These are phyloP conservation scores for Melipona quadrifasciata DNA, from an alignment of 1,140 invertebrate genomes.

Conservation along the genomic window DNA sequence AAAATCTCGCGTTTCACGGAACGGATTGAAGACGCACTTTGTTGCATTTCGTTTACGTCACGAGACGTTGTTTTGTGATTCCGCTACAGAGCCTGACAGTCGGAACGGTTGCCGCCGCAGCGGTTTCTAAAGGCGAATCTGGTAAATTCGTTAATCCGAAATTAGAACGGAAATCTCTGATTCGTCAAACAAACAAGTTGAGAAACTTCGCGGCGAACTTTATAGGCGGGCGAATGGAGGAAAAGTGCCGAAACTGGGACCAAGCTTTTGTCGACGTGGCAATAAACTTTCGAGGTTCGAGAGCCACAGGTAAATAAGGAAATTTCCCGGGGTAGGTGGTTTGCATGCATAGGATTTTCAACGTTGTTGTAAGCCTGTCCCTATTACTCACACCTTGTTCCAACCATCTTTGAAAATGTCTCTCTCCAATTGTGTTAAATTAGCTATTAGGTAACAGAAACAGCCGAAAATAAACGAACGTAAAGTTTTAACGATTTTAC, in stretches of 20 bases:
- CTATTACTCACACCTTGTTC: not conserved
- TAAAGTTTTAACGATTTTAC: too few relatives aligned
- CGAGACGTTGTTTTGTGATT: not conserved
- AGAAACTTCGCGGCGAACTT: not conserved
- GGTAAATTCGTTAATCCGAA: not conserved
- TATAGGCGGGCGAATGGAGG: not conserved
- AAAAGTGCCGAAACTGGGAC: not conserved
- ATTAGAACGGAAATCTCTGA: not conserved
- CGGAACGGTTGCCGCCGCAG: not conserved
- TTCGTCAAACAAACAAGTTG: not conserved
- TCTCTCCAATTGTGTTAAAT: not conserved
- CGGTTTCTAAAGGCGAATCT: not conserved
- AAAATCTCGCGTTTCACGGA: too few relatives aligned
- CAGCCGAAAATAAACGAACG: not conserved
- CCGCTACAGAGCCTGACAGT: not conserved
- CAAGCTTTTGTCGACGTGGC: constrained; percentile 7
- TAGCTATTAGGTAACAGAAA: too few relatives aligned
- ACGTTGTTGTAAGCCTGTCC: not conserved
- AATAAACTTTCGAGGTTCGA: not conserved
- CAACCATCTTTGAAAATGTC: not conserved
- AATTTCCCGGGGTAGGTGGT: constrained; percentile 1
- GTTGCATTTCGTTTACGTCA: too few relatives aligned
- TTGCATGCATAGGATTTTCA: not conserved
- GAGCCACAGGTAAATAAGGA: not conserved
- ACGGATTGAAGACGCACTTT: too few relatives aligned